Evolutionary conservation across 1,140 invertebrate genomes (phyloP).

Genomic region (Rhynchophorus ferrugineus): DNA sequence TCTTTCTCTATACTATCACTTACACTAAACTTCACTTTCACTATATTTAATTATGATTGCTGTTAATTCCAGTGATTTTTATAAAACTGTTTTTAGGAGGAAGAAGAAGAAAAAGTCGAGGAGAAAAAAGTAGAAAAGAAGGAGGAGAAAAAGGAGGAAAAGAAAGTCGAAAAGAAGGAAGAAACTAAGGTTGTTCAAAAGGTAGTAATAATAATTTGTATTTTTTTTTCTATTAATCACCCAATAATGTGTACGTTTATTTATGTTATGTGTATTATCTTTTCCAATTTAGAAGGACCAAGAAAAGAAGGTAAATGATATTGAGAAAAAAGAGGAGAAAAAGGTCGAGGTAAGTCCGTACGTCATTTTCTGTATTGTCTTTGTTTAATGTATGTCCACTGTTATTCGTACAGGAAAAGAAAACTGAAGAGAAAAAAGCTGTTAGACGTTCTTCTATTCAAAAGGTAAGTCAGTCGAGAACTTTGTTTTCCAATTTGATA

Average conservation of each 20-base stretch:
- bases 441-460: slow-evolving; percentile 19
- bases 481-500: neutral
- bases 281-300: slow-evolving; percentile 39
- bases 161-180: slow-evolving; percentile 43
- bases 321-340: slow-evolving; percentile 40
- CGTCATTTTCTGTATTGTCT: slow-evolving; percentile 16
- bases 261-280: slow-evolving; percentile 5
- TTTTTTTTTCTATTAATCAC: slow-evolving; percentile 16
- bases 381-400: slow-evolving; percentile 22
- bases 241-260: slow-evolving; percentile 17
- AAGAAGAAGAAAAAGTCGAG: slow-evolving; percentile 39
- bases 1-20: slow-evolving; percentile 1
- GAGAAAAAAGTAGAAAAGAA: slow-evolving; percentile 41
- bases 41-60: too few relatives aligned
- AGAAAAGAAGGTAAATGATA: slow-evolving; percentile 44
- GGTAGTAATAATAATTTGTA: slow-evolving; percentile 16
- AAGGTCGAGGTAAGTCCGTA: slow-evolving; percentile 34
- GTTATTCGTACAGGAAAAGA: slow-evolving; percentile 25
- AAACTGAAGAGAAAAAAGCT: slow-evolving; percentile 23
- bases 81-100: slow-evolving; percentile 17
- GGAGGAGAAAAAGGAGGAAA: slow-evolving; percentile 38
- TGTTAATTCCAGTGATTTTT: too few relatives aligned
- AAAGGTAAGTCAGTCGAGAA: slow-evolving; percentile 19
- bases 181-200: slow-evolving; percentile 40
- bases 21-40: slow-evolving; percentile 10